A percentile compares a stretch with the other conserved stretches of the same genome.
phyloP scores from a whole-genome alignment of 2,797 vertebrate genomes.

The Diceros bicornis region DNA sequence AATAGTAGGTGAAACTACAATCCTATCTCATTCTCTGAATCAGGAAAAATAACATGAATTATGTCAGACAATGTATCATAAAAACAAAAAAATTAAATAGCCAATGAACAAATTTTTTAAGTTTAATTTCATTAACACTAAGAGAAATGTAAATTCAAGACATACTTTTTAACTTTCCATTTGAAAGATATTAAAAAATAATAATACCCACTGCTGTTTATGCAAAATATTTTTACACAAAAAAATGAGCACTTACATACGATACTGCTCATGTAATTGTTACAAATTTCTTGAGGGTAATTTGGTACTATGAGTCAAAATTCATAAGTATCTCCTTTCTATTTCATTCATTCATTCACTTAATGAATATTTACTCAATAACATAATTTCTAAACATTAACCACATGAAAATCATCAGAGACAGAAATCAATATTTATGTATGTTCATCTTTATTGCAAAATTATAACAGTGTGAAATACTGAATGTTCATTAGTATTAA shows the following conservation, averaged over 20 bases:
- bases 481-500: neutral
- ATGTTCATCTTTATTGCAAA: neutral
- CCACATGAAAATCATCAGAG: neutral
- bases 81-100: neutral
- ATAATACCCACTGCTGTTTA: neutral
- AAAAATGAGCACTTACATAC: neutral
- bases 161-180: neutral
- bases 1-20: neutral
- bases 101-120: neutral
- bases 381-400: slow-evolving; percentile 8
- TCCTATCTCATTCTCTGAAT: neutral
- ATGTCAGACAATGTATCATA: neutral
- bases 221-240: too few species aligned
- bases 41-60: neutral
- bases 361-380: neutral
- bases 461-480: neutral
- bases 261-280: neutral
- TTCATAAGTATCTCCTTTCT: neutral
- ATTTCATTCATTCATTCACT: neutral
- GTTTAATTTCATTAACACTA: neutral
- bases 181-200: neutral
- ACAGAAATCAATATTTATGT: neutral
- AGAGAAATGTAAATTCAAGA: neutral
- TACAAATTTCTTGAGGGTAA: neutral
- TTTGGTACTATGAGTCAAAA: neutral